A percentile compares a stretch with the other conserved stretches of the same genome.
Evolutionary conservation across 2,113 vertebrate genomes (phyloP).

Genomic region (Antechinus stuartii): DNA sequence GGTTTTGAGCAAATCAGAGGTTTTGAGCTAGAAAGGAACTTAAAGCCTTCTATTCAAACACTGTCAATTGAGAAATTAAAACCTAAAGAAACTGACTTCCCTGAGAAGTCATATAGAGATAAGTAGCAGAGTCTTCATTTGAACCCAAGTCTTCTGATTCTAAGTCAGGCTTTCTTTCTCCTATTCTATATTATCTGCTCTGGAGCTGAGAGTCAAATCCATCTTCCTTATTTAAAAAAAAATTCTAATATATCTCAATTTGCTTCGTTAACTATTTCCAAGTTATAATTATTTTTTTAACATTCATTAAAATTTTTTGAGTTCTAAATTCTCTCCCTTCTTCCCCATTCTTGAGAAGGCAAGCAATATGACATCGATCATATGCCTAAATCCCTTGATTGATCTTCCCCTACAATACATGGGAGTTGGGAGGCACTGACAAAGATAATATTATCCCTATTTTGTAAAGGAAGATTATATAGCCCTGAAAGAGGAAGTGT

Average conservation of each 20-base stretch:
- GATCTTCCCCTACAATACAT: neutral
- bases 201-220: neutral
- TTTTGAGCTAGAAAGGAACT: neutral
- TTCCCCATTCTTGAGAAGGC: neutral
- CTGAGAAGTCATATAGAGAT: neutral
- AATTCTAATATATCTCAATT: neutral
- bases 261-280: neutral
- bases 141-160: neutral
- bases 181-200: neutral
- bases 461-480: neutral
- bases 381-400: neutral
- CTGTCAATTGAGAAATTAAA: neutral
- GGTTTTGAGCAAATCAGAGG: accelerated
- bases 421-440: neutral
- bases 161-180: neutral
- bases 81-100: neutral
- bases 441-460: neutral
- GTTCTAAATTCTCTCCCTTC: neutral
- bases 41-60: neutral
- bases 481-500: neutral
- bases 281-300: neutral
- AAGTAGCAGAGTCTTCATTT: neutral
- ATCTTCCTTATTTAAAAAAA: neutral
- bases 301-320: neutral
- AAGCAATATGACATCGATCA: neutral